Conservation (phyloP, 2,113 vertebrate genomes). For the Scolopax mira region DNA sequence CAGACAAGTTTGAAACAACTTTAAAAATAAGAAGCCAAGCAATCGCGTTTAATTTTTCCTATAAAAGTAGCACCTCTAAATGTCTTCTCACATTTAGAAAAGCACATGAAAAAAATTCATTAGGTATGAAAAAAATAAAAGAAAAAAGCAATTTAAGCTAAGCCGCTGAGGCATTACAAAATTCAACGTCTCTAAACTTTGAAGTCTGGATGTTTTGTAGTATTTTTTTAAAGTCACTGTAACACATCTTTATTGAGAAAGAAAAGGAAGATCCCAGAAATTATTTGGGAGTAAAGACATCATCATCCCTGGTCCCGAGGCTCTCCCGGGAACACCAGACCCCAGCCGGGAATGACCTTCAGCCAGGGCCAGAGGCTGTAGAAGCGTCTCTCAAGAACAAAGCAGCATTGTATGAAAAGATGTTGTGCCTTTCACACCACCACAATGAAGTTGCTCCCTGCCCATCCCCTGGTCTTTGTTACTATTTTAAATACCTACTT, state of each 20-base stretch:
- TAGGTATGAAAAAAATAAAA: not conserved
- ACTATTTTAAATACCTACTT: not conserved
- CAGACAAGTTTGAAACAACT: not conserved
- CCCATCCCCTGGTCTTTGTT: not conserved
- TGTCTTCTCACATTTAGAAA: not conserved
- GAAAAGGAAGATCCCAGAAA: not conserved
- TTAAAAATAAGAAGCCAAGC: not conserved
- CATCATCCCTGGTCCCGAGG: not conserved
- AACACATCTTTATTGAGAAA: not conserved
- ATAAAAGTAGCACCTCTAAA: conserved; percentile 21
- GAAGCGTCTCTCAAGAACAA: not conserved
- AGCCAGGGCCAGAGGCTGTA: fast-evolving
- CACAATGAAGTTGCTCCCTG: not conserved
- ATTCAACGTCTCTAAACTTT: not conserved
- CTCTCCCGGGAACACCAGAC: not conserved
- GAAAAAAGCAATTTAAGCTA: not conserved
- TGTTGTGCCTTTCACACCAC: not conserved
- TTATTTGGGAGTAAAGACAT: not conserved
- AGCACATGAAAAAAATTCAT: not conserved
- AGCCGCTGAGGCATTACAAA: not conserved
- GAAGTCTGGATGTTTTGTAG: not conserved
- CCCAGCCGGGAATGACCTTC: fast-evolving
- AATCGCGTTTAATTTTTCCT: not conserved
- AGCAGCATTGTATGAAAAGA: not conserved
- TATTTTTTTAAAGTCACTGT: not conserved